Percentiles rank a stretch among this genome's conserved stretches.
These are phyloP conservation scores for Petrocephalus microphthalmus DNA, from an alignment of 2,113 vertebrate genomes.

Conservation along the genomic window DNA sequence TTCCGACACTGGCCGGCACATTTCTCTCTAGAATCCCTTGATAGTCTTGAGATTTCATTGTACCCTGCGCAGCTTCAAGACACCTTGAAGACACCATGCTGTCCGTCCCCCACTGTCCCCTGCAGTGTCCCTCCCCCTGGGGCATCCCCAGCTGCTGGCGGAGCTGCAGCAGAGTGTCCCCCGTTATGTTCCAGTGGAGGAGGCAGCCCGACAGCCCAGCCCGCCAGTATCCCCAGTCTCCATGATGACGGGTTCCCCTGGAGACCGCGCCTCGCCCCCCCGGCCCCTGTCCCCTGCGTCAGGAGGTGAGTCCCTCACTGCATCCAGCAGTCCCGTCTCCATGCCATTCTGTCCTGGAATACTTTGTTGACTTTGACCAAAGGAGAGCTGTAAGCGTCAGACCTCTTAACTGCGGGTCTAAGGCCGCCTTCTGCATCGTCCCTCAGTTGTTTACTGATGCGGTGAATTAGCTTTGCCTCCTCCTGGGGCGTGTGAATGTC, in stretches of 20 bases:
- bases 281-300: neutral
- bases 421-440: neutral
- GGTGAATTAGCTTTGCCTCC: neutral
- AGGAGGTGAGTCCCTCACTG: conserved; percentile 8
- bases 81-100: no score
- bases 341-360: neutral
- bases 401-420: neutral
- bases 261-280: neutral
- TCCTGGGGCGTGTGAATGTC: neutral
- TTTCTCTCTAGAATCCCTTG: no score
- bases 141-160: conserved; percentile 16
- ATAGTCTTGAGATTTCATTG: no score
- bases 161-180: neutral
- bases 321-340: neutral
- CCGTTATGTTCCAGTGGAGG: neutral
- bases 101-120: neutral
- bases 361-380: neutral
- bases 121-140: neutral
- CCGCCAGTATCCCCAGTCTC: neutral
- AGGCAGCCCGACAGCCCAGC: neutral
- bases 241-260: neutral
- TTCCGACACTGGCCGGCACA: no score
- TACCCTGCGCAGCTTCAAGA: no score
- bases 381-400: neutral
- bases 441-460: neutral